These are phyloP conservation scores for Mormyrus hasselquistii DNA, from an alignment of 2,797 vertebrate genomes.

Conservation along the genomic window DNA sequence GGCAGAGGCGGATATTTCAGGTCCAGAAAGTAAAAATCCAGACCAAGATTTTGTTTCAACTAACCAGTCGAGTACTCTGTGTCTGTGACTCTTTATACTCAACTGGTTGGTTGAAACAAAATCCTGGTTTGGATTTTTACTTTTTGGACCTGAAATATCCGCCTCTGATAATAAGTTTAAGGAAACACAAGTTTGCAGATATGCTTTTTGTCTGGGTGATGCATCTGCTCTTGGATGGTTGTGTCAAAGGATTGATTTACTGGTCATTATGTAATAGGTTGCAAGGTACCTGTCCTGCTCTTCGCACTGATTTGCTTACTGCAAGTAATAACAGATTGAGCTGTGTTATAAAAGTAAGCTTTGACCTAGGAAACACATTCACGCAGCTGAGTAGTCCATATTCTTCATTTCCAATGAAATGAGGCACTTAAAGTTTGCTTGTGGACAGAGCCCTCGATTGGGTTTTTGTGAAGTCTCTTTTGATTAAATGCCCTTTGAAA, in stretches of 20 bases:
- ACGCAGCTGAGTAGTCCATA: neutral
- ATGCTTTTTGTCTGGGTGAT: neutral
- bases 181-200: neutral
- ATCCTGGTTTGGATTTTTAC: too few species aligned
- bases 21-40: too few species aligned
- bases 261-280: neutral
- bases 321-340: neutral
- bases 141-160: too few species aligned
- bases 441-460: neutral
- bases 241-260: neutral
- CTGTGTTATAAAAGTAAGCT: neutral
- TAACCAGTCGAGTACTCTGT: too few species aligned
- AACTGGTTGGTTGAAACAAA: too few species aligned
- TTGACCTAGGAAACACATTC: conserved; percentile 2
- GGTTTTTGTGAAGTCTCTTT: neutral
- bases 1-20: neutral
- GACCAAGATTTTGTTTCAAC: too few species aligned
- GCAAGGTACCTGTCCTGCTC: neutral
- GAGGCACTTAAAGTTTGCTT: neutral
- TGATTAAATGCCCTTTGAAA: neutral
- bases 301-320: neutral
- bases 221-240: neutral
- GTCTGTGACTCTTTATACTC: too few species aligned
- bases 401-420: neutral
- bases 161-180: neutral